These are phyloP conservation scores for Cheilosia soror DNA, from an alignment of 2,888 invertebrate genomes.

Conservation along the genomic window DNA sequence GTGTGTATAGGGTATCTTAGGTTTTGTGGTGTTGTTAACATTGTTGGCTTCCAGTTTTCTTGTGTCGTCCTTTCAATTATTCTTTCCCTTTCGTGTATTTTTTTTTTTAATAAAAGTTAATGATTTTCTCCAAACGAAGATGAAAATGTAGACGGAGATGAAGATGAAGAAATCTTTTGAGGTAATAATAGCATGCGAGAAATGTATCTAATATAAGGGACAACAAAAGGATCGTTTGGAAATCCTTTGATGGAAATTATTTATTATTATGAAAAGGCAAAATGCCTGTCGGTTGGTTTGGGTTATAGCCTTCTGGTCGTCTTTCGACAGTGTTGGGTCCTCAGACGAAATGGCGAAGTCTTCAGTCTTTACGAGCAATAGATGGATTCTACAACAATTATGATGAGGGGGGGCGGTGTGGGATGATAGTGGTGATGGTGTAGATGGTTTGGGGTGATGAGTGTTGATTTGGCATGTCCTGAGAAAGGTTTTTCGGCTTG, in stretches of 20 bases:
- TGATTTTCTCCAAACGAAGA: conserved; percentile 49
- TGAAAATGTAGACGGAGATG: conserved; percentile 2
- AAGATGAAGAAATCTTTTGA: conserved; percentile 43
- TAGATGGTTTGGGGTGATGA: neutral
- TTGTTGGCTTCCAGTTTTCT: conserved; percentile 52
- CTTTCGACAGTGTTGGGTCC: conserved; percentile 9
- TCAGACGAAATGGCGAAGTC: conserved; percentile 4
- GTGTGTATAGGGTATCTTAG: neutral
- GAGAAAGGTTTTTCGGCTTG: conserved; percentile 17
- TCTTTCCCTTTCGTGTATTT: conserved; percentile 2
- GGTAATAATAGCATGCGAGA: conserved; percentile 70
- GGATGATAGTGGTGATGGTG: neutral
- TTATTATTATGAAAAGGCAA: conserved; percentile 62
- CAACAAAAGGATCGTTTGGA: conserved; percentile 66
- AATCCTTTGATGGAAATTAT: conserved; percentile 73
- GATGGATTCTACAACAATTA: conserved; percentile 61
- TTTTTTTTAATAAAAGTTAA: conserved; percentile 67
- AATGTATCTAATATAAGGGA: conserved; percentile 67
- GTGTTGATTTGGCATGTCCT: conserved; percentile 31
- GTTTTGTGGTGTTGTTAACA: conserved; percentile 29
- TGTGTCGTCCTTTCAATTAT: conserved; percentile 48
- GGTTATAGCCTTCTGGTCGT: neutral
- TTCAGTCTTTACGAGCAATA: conserved; percentile 25
- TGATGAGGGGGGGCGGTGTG: conserved; percentile 27
- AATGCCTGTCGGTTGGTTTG: conserved; percentile 26